These are phyloP conservation scores for Pheosia gnoma DNA, from an alignment of 2,888 invertebrate genomes.

Conservation along the genomic window DNA sequence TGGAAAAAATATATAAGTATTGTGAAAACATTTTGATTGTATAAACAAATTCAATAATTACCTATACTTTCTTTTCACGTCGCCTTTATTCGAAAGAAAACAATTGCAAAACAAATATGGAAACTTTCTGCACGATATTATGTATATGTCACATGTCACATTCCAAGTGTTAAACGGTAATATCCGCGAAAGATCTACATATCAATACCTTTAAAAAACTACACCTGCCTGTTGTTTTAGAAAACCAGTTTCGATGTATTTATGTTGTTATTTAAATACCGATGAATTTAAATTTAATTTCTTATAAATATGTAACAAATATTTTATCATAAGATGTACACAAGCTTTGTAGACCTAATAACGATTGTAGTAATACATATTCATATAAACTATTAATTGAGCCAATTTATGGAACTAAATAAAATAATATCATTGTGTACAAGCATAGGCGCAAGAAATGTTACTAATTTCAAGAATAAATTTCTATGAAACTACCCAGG, in stretches of 20 bases:
- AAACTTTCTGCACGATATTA: neutral
- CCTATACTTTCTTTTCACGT: neutral
- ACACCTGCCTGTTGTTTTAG: neutral
- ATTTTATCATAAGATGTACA: conserved; percentile 22
- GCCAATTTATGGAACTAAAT: conserved; percentile 37
- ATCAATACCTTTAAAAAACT: conserved; percentile 30
- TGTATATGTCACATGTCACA: conserved; percentile 38
- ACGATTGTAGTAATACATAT: conserved; percentile 19
- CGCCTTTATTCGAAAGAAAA: neutral
- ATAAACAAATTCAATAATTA: too few species aligned
- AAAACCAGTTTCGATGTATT: neutral
- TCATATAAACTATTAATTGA: conserved; percentile 26
- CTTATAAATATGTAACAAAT: neutral
- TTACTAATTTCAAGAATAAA: conserved; percentile 67
- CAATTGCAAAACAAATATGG: neutral
- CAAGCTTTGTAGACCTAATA: conserved; percentile 28
- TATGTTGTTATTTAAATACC: conserved; percentile 15
- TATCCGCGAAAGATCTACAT: conserved; percentile 46
- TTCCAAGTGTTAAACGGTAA: conserved; percentile 52
- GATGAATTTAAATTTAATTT: conserved; percentile 7
- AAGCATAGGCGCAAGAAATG: conserved; percentile 61
- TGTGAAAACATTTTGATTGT: neutral
- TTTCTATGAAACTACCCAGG: conserved; percentile 49
- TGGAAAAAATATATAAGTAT: conserved; percentile 1
- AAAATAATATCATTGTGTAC: conserved; percentile 45